phyloP scores from a whole-genome alignment of 2,797 vertebrate genomes.

The Okamejei kenojei region DNA sequence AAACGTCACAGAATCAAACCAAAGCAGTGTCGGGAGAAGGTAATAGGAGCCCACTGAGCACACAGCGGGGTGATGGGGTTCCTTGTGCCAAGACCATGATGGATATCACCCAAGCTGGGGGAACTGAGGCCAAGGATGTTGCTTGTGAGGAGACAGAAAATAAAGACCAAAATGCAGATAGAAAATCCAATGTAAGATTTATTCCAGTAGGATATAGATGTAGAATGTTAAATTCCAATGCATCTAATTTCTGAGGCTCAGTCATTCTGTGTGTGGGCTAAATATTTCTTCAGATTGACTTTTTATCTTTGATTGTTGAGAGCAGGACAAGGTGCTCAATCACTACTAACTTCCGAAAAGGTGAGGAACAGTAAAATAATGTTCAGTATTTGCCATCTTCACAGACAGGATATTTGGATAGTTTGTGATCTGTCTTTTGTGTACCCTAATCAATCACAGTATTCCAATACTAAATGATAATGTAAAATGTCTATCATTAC shows the following conservation, averaged over 20 bases:
- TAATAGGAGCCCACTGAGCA: slow-evolving; percentile 48
- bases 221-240: slow-evolving; percentile 2
- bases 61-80: slow-evolving; percentile 50
- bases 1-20: slow-evolving; percentile 47
- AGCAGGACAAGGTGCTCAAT: not conserved
- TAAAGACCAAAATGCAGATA: slow-evolving; percentile 58
- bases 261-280: not conserved
- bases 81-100: slow-evolving; percentile 39
- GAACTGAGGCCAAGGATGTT: slow-evolving; percentile 51
- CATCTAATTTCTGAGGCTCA: not conserved
- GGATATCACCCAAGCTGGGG: slow-evolving; percentile 45
- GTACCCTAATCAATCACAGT: not conserved
- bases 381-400: no score
- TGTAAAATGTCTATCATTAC: not conserved
- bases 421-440: not conserved
- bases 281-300: slow-evolving; percentile 12
- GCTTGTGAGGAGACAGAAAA: slow-evolving; percentile 46
- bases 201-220: not conserved
- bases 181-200: slow-evolving; percentile 63
- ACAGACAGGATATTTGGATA: not conserved
- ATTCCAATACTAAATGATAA: not conserved
- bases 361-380: no score
- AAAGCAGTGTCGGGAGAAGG: slow-evolving; percentile 45
- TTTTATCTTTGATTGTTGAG: not conserved
- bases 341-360: not conserved